Evolutionary conservation across 2,113 vertebrate species (phyloP).

Genomic region (Ailurus styani): DNA sequence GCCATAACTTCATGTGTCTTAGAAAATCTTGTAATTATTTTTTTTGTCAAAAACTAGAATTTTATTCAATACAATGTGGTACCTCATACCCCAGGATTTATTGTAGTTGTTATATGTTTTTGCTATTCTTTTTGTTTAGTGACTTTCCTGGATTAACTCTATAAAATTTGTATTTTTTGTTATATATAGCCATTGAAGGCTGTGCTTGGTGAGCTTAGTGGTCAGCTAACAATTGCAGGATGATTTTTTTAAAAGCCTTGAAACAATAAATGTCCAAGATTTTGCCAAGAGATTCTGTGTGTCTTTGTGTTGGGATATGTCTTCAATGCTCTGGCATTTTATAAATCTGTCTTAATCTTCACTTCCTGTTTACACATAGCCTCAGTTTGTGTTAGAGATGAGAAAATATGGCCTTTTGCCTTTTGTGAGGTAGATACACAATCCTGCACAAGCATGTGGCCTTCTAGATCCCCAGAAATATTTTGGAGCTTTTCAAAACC

Average conservation of each 20-base stretch:
- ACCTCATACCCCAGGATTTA: not conserved
- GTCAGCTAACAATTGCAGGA: not conserved
- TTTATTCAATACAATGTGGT: not conserved
- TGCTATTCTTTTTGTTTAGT: not conserved
- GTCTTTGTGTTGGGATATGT: not conserved
- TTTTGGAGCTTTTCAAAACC: not conserved
- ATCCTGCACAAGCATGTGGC: not conserved
- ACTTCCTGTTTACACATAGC: not conserved
- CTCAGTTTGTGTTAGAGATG: not conserved
- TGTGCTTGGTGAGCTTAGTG: not conserved
- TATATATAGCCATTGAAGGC: not conserved
- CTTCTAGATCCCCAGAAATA: not conserved
- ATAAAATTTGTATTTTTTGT: not conserved
- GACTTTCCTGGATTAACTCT: not conserved
- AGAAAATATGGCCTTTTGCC: not conserved
- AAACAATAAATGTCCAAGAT: not conserved
- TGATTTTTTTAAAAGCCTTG: not conserved
- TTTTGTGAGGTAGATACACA: not conserved
- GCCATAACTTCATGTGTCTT: not conserved
- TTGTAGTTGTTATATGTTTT: not conserved
- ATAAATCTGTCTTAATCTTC: not conserved
- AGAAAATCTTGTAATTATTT: not conserved
- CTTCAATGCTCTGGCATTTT: not conserved
- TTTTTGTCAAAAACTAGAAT: not conserved
- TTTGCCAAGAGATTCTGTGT: not conserved